Evolutionary conservation across 2,113 vertebrate species (phyloP), one percentile per base, ranked within the genome.

Genomic region (Gymnorhina tibicen): DNA sequence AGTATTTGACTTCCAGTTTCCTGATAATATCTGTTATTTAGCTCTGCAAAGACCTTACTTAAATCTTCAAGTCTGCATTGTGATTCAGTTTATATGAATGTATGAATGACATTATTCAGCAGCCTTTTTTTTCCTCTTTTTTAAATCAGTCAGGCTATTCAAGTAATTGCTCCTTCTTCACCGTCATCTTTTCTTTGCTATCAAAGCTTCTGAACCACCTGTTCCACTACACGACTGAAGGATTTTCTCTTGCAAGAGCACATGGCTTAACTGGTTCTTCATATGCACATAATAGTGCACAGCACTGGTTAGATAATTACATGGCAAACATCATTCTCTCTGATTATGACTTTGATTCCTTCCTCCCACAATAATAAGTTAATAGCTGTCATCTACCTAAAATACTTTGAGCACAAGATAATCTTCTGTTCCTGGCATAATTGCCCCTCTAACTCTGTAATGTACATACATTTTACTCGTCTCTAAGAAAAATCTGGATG

Each of bases 321-420:
- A 64, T 6, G 24, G 70, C 87, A 96, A 93, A 93, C 63, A 94
- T 93, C 41, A 67, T 93, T 95, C 74, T 85, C 47, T 30, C 50
- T 16, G 67, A 85, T 94, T 85, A 91, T 77, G 78, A 96, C 85
- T 97, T 94, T 83, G 91, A 96, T 83, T 94, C 46, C 79, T 93
- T 93, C 93, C 95, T 91, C 94, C 96, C 87, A 96, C 95, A 94
- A 64, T 66, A 96, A 83, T 89, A 95, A 94, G 66, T 72, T 95
- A 95, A 96, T 94, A 96, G 87, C 67, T 95, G 70, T 85, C 63
- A 97, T 96, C 87, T 96, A 89, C 75, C 87, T 93, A 89, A 89
- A 95, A 87, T 91, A 95, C 89, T 95, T 87, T 27, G 52, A 95
- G 78, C 74, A 94, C 60, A 87, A 93, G 84, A 87, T 66, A 94